Conservation (phyloP, 1,140 invertebrate genomes). For the Ptiloglossa arizonensis region DNA sequence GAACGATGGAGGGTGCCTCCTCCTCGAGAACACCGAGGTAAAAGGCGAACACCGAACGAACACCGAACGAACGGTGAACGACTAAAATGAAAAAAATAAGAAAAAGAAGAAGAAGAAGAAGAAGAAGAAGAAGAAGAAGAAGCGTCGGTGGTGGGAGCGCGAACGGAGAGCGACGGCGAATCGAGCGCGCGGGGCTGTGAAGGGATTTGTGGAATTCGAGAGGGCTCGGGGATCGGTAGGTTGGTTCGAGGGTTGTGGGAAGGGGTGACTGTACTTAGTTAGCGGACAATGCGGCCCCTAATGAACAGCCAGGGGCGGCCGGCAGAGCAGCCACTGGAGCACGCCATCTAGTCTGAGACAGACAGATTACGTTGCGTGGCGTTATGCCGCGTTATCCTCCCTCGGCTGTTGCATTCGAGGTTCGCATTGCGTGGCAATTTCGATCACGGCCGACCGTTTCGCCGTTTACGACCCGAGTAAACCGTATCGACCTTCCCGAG, state of each 20-base stretch:
- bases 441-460: conserved; percentile 51
- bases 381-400: conserved; percentile 60
- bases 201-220: conserved; percentile 54
- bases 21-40: neutral
- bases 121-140: conserved; percentile 8
- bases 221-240: conserved; percentile 62
- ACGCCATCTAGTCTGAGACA: conserved; percentile 75
- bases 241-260: conserved; percentile 68
- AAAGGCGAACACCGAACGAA: conserved; percentile 25
- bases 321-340: conserved; percentile 73
- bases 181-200: conserved; percentile 37
- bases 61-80: too few relatives aligned
- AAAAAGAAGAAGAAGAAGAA: neutral
- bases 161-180: conserved; percentile 52
- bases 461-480: conserved; percentile 48
- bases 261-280: conserved; percentile 80
- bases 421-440: conserved; percentile 59
- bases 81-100: too few relatives aligned
- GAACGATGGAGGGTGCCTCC: too few relatives aligned
- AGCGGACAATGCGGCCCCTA: conserved; percentile 82
- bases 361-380: conserved; percentile 78
- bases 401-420: conserved; percentile 48
- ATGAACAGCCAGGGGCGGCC: conserved; percentile 81
- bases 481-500: conserved; percentile 44
- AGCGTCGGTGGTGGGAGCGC: conserved; percentile 51